Evolutionary conservation across 2,797 vertebrate genomes (phyloP), one percentile per base, ranked within the genome.

Genomic region (Bovichtus diacanthus): DNA sequence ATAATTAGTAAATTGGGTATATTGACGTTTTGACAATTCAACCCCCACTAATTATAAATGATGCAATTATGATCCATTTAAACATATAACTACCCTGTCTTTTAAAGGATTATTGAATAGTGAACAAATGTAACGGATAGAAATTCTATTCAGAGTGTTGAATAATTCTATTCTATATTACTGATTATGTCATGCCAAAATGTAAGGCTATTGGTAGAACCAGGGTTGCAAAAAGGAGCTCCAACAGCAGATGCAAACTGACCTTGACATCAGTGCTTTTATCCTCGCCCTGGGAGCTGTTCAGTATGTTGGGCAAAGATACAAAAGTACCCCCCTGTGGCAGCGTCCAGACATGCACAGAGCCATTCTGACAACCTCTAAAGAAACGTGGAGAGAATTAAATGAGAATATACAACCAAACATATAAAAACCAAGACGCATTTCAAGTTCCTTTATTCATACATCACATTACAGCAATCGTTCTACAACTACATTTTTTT

Each of bases 301-400:
- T 92, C 62, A 92, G 61, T 39, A 93, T 87, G 78, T 92, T 94
- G 60, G 94, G 94, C 56, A 93, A 69, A 55, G 92, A 92, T 21
- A 94, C 92, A 80, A 75, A 80, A 16, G 89, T 83, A 16, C 95
- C 93, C 68, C 94, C 95, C 78, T 96, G 95, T 88, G 95, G 95
- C 61, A 96, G 36, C 18, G 94, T 95, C 96, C 95, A 96, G 49
- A 96, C 94, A 82, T 95, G 87, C 83, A 96, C 92, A 39, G 93
- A 92, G 46, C 96, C 95, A 84, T 95, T 95, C 91, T 95, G 95
- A 89, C 95, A 95, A 51, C 95, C 95, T 27, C 96, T 96, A 41
- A 6, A 56, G 8, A 79, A 72, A 73, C 16, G 63, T 0, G 2
- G 21, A 74, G 18, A 85, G 44, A 76, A 51, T 19, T 27, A 55